phyloP scores from a whole-genome alignment of 2,113 vertebrate genomes.

The Siniperca knerii region DNA sequence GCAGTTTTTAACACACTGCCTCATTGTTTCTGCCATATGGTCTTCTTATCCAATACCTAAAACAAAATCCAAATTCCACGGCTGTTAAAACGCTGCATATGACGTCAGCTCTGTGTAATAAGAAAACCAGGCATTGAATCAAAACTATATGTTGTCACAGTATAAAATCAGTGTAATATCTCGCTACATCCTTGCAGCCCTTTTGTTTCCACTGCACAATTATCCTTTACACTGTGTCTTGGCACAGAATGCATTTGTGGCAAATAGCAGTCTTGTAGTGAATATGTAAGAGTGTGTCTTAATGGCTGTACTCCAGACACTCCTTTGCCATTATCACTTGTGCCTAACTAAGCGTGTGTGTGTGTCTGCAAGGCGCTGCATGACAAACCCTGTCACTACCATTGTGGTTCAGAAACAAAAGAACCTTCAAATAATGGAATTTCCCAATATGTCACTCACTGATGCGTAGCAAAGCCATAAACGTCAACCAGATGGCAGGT shows the following conservation, averaged over 20 bases:
- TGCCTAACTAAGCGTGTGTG: slow-evolving; percentile 2
- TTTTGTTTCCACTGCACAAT: slow-evolving; percentile 27
- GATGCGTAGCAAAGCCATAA: slow-evolving; percentile 67
- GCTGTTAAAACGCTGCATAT: slow-evolving; percentile 9
- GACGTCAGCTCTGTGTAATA: slow-evolving; percentile 8
- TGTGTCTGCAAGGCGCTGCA: slow-evolving; percentile 27
- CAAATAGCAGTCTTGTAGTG: neutral
- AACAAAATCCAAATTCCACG: slow-evolving; percentile 25
- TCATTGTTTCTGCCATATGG: slow-evolving; percentile 40
- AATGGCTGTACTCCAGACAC: slow-evolving; percentile 52
- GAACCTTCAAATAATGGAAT: slow-evolving; percentile 66
- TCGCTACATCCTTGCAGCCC: neutral
- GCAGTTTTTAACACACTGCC: slow-evolving; percentile 20
- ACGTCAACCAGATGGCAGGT: slow-evolving; percentile 73
- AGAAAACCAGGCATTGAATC: slow-evolving; percentile 1
- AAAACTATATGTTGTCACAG: neutral
- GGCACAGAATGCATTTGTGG: neutral
- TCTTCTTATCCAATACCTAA: slow-evolving; percentile 7
- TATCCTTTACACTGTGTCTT: slow-evolving; percentile 20
- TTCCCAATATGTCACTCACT: slow-evolving; percentile 67
- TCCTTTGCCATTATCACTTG: slow-evolving; percentile 34
- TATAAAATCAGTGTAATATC: slow-evolving; percentile 18
- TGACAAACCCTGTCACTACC: slow-evolving; percentile 78
- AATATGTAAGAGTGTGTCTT: slow-evolving; percentile 15
- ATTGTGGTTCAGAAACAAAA: slow-evolving; percentile 75